Conservation (phyloP, 2,888 invertebrate genomes). For the Pollenia labialis region DNA sequence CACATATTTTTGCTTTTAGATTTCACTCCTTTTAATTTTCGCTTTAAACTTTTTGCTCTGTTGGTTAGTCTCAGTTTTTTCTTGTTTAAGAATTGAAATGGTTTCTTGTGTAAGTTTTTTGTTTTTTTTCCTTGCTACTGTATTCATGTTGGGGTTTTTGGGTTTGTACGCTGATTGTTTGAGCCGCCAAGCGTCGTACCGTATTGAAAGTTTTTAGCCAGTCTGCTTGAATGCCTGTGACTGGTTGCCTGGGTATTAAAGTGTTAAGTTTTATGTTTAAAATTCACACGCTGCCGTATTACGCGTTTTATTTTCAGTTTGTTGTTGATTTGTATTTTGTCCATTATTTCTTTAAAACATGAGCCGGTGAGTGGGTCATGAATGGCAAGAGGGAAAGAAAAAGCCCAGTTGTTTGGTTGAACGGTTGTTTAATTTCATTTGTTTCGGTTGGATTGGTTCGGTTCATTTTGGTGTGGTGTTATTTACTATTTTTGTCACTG, state of each 20-base stretch:
- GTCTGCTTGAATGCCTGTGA: slow-evolving; percentile 28
- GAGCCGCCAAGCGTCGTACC: slow-evolving; percentile 6
- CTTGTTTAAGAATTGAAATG: slow-evolving; percentile 44
- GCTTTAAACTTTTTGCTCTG: background rate
- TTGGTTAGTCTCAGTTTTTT: slow-evolving; percentile 16
- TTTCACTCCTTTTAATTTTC: slow-evolving; percentile 13
- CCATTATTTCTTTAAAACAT: slow-evolving; percentile 45
- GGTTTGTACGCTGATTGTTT: slow-evolving; percentile 19
- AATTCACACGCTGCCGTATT: slow-evolving; percentile 73
- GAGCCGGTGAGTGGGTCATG: slow-evolving; percentile 62
- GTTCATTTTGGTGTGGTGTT: slow-evolving; percentile 50
- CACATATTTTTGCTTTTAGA: background rate
- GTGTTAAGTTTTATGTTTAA: slow-evolving; percentile 69
- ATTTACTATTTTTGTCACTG: slow-evolving; percentile 71
- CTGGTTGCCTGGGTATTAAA: slow-evolving; percentile 54
- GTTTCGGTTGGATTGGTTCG: slow-evolving; percentile 3
- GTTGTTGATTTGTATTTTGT: background rate
- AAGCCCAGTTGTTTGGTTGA: slow-evolving; percentile 31
- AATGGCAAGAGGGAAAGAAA: slow-evolving; percentile 38
- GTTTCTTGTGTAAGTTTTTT: slow-evolving; percentile 38
- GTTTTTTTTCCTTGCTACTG: background rate
- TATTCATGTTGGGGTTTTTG: slow-evolving; percentile 7
- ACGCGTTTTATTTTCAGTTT: slow-evolving; percentile 59
- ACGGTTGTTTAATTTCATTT: slow-evolving; percentile 31
- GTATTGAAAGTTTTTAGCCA: slow-evolving; percentile 11